phyloP scores from a whole-genome alignment of 2,113 vertebrate genomes.

The Sinocyclocheilus anophthalmus region DNA sequence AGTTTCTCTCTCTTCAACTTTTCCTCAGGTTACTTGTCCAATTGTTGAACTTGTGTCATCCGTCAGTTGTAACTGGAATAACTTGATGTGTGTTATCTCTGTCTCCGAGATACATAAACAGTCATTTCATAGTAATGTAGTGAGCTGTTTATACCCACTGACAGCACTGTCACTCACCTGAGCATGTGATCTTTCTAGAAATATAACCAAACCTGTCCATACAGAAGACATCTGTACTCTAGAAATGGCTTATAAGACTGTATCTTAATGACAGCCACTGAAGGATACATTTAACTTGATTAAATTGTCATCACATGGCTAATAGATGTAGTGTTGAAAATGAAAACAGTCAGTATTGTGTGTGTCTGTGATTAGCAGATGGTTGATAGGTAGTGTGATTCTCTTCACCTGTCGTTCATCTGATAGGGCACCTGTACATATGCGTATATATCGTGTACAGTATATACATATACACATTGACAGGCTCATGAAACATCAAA shows the following conservation, averaged over 20 bases:
- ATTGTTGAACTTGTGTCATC: neutral
- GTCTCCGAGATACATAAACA: neutral
- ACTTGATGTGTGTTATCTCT: neutral
- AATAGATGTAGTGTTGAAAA: neutral
- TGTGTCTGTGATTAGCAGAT: neutral
- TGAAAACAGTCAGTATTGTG: neutral
- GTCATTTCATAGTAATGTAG: neutral
- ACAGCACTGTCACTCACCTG: neutral
- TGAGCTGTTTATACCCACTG: neutral
- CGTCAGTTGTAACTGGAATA: constrained; percentile 1
- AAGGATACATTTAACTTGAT: neutral
- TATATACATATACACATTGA: too few relatives aligned
- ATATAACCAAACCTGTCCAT: neutral
- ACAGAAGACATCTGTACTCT: neutral
- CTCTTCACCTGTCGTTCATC: neutral
- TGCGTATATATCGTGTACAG: neutral
- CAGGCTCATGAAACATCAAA: neutral
- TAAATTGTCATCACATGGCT: neutral
- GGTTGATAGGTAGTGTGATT: neutral
- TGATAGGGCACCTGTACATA: neutral
- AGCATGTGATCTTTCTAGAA: neutral
- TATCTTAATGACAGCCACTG: neutral
- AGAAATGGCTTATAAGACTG: neutral
- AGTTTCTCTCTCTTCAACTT: neutral
- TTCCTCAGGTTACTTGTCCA: neutral